These are phyloP conservation scores for Drosophila malerkotliana DNA, from an alignment of 1,140 invertebrate species.

Conservation along the genomic window DNA sequence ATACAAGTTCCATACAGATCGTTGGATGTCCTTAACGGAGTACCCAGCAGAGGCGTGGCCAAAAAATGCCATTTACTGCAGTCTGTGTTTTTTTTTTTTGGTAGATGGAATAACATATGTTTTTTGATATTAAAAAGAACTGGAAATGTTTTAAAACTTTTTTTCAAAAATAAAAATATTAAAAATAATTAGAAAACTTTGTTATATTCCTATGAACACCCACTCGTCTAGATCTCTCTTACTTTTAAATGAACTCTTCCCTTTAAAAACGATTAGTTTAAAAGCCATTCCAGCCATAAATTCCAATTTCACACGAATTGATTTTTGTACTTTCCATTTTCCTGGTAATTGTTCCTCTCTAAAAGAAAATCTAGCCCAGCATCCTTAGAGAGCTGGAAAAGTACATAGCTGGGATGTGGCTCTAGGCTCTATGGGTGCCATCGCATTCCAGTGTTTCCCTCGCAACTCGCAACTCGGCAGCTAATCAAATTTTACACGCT, in stretches of 20 bases:
- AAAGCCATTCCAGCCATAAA: too few species aligned
- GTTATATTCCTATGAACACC: too few species aligned
- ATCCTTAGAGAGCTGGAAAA: neutral
- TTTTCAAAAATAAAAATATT: too few species aligned
- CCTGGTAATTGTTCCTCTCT: neutral
- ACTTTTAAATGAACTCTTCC: too few species aligned
- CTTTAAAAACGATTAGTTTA: too few species aligned
- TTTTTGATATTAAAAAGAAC: neutral
- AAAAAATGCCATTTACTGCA: constrained; percentile 8
- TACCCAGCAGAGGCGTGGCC: neutral
- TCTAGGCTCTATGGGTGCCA: constrained; percentile 4
- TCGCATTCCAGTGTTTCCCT: constrained; percentile 1
- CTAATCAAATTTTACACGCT: constrained; percentile 55
- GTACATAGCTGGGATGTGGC: neutral
- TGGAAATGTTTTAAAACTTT: too few species aligned
- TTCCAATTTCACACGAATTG: too few species aligned
- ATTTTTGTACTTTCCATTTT: too few species aligned
- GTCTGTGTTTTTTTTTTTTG: neutral
- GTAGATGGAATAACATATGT: constrained; percentile 5
- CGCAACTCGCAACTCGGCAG: constrained; percentile 8
- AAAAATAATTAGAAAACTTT: too few species aligned
- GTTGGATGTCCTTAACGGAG: constrained; percentile 1
- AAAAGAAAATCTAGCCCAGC: neutral
- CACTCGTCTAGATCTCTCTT: too few species aligned
- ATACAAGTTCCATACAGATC: neutral